Conservation (phyloP, 2,888 invertebrate genomes). For the Eupelmus urozonus region DNA sequence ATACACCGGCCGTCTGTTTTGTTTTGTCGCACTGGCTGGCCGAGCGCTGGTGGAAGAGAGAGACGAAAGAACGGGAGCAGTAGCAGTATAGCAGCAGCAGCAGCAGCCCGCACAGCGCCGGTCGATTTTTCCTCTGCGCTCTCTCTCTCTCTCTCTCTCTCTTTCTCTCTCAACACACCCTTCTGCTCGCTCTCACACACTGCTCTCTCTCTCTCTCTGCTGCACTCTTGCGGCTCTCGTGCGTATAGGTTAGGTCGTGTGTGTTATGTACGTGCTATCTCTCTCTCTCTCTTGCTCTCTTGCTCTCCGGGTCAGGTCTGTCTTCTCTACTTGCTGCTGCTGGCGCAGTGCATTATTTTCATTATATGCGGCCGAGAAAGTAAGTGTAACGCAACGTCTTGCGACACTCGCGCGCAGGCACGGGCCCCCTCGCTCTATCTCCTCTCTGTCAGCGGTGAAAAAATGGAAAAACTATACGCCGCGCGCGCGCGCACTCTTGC, state of each 20-base stretch:
- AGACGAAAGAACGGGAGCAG: slow-evolving; percentile 6
- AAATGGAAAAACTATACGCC: neutral
- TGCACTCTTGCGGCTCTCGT: slow-evolving; percentile 23
- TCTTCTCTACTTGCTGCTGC: slow-evolving; percentile 35
- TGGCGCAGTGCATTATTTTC: no score
- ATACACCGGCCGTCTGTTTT: no score
- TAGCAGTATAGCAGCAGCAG: neutral
- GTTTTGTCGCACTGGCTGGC: slow-evolving; percentile 17
- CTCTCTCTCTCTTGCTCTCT: slow-evolving; percentile 40
- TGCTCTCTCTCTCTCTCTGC: slow-evolving; percentile 35
- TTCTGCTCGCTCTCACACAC: neutral
- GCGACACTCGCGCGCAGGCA: neutral
- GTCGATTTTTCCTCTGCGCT: slow-evolving; percentile 38
- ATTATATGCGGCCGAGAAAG: no score
- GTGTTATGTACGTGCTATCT: neutral
- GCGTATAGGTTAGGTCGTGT: slow-evolving; percentile 38
- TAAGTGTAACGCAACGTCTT: no score
- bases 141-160: neutral
- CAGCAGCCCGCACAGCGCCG: slow-evolving; percentile 15
- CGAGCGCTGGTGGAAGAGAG: neutral
- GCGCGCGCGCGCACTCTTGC: no score
- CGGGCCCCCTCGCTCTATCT: neutral
- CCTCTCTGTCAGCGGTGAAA: neutral
- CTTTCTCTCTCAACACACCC: slow-evolving; percentile 16
- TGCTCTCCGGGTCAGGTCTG: slow-evolving; percentile 47